A percentile compares a stretch with the other conserved stretches of the same genome.
phyloP scores from a whole-genome alignment of 2,113 vertebrate genomes.

The Suncus etruscus region DNA sequence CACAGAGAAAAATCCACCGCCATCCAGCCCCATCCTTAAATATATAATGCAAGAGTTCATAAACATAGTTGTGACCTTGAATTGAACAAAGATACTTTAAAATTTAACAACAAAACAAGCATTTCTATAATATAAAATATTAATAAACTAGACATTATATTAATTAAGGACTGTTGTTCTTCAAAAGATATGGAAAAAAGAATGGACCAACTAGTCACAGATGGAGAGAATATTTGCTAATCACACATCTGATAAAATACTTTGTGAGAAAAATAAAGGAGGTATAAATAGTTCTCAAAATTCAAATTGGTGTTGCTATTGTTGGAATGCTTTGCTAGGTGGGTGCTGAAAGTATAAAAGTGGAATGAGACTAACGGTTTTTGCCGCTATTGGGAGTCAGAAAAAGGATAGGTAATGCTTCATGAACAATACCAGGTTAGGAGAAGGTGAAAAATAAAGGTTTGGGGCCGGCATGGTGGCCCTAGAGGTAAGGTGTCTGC shows the following conservation, averaged over 20 bases:
- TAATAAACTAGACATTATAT: not conserved
- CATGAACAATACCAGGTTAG: not conserved
- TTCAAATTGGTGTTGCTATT: not conserved
- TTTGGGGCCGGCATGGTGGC: too few relatives aligned
- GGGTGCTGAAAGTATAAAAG: too few relatives aligned
- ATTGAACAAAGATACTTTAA: not conserved
- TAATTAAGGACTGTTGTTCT: slow-evolving; percentile 3
- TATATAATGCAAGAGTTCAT: too few relatives aligned
- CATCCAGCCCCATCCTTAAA: too few relatives aligned
- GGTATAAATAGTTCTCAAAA: not conserved
- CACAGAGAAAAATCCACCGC: too few relatives aligned
- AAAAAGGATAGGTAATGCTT: not conserved
- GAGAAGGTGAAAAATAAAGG: not conserved
- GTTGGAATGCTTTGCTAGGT: not conserved
- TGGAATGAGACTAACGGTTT: not conserved
- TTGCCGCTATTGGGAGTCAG: not conserved
- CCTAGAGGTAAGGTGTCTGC: too few relatives aligned
- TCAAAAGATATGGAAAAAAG: not conserved
- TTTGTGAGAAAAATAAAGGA: not conserved
- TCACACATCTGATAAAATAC: not conserved
- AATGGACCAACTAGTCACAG: not conserved
- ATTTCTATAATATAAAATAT: not conserved
- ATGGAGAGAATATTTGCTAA: not conserved
- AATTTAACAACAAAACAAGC: too few relatives aligned
- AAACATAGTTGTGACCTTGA: not conserved